Base-by-base conservation (phyloP, 2,888 invertebrate species). In the Acanthacorydalis orientalis region DNA sequence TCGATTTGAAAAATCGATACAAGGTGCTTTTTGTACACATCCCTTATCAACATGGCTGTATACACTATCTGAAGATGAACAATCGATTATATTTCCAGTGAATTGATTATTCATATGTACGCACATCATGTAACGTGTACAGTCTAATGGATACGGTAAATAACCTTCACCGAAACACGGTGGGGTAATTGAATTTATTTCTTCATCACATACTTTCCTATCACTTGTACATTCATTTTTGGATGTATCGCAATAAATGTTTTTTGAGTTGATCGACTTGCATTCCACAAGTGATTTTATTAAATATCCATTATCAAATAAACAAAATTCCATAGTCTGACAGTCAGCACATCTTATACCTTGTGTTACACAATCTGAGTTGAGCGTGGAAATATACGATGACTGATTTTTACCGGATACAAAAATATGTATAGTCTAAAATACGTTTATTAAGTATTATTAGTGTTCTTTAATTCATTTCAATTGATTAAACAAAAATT, bases 121-220 rank as follows among this genome's bases (percentile, higher is more conserved):
- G 34, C 50, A 50, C 31, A 39, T 14, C 31, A 48, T 40, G 48
- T 50, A 48, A 2, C 44, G 45, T 31, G 12, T 39, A 35, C 50
- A 50, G 34, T 50, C 43, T 40, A 43, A 37, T 32, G 44, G 44
- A 46, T 50, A 44, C 1, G 50, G 50, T 34, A 39, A 47, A 9
- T 32, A 39, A 43, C 48, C 50, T 31, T 34, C 31, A 10, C 43
- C 40, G 11, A 46, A 43, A 16, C 50, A 50, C 7, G 32, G 9
- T 40, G 44, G 44, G 7, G 8, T 4, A 4, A 16, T 7, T n/a
- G 34, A 34, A 9, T n/a, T 39, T 16, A 34, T 12, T 10, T 43
- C 37, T 16, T 35, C 43, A 14, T 44, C 43, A n/a, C 16, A 33
- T 40, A 44, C 46, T 12, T 35, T 2, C 8, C 15, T 2, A 23